These are phyloP conservation scores for Colletes collaris DNA, from an alignment of 2,888 invertebrate species.

Conservation along the genomic window DNA sequence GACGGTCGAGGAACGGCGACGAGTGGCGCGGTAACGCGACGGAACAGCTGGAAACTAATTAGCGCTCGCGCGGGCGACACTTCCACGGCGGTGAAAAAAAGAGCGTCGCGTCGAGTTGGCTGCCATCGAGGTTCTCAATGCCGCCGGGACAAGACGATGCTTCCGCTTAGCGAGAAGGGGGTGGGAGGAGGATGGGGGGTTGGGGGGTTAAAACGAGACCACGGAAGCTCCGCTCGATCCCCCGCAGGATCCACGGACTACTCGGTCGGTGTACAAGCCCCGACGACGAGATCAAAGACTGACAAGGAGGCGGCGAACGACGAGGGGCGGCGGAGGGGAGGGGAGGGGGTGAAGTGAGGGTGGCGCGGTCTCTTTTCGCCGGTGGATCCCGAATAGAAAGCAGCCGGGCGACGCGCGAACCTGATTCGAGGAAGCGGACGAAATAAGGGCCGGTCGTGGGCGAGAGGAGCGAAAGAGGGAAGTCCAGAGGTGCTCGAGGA, in stretches of 20 bases:
- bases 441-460: slow-evolving; percentile 21
- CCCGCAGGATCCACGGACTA: not conserved
- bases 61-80: slow-evolving; percentile 56
- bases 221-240: not conserved
- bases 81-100: slow-evolving; percentile 19
- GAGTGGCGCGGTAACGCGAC: slow-evolving; percentile 25
- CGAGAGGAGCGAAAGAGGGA: slow-evolving; percentile 32
- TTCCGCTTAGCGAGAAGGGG: slow-evolving; percentile 9
- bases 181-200: not conserved
- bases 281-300: no score
- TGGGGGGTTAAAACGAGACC: slow-evolving; percentile 47
- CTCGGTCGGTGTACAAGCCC: no score
- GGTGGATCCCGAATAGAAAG: slow-evolving; percentile 18
- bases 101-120: slow-evolving; percentile 19
- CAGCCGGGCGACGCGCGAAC: slow-evolving; percentile 1
- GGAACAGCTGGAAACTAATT: slow-evolving; percentile 60
- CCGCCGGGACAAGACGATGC: slow-evolving; percentile 31
- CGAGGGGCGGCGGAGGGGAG: not conserved
- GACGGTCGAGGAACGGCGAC: not conserved
- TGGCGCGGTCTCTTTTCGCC: slow-evolving; percentile 30
- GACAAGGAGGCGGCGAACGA: not conserved
- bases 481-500: slow-evolving; percentile 61
- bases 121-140: slow-evolving; percentile 35
- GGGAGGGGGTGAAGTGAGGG: not conserved
- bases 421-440: slow-evolving; percentile 36